Evolutionary conservation across 2,888 invertebrate genomes (phyloP), one percentile per base, ranked within the genome.

Genomic region (Chironomus tentans): DNA sequence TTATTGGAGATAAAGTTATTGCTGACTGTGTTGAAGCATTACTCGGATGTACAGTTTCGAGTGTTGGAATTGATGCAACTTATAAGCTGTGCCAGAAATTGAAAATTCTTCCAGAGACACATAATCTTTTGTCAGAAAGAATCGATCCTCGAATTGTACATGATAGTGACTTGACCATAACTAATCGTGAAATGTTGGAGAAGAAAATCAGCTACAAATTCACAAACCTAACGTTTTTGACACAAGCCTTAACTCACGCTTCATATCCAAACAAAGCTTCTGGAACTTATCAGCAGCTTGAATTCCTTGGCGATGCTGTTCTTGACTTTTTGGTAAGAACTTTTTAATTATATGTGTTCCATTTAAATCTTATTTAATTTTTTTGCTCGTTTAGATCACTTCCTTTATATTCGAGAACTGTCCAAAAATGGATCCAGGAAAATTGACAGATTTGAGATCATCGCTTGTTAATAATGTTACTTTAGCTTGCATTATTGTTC

Each of bases 391-490:
- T 28, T 18, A 56, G 56, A 90, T 97, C 28, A 96, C 97, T 0
- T 86, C 92, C 12, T 90, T 95, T 81, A 91, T 99, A 74, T 98
- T 88, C 81, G 95, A 97, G 82, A 88, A 89, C 78, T 89, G 88
- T 77, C 85, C 85, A 0, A 80, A 85, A 24, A 85, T 93, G 81
- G 88, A 87, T 76, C 95, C 96, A 0, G 98, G 97, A 0, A 90
- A 94, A 18, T 84, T 99, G 76, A 98, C 98, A 0, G 98, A 98
- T 84, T 82, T 98, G 77, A 87, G 98, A 50, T 97, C 98, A 0
- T 95, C 98, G 0, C 86, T 99, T 2, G 98, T 99, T 2, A 98
- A 99, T 82, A 99, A 99, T 81, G 90, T 93, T 77, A 98, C 97
- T 0, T 95, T 99, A 81, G 98, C 95, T 0, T 92, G 94, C 24